phyloP scores from a whole-genome alignment of 2,113 vertebrate genomes.

The Daubentonia madagascariensis region DNA sequence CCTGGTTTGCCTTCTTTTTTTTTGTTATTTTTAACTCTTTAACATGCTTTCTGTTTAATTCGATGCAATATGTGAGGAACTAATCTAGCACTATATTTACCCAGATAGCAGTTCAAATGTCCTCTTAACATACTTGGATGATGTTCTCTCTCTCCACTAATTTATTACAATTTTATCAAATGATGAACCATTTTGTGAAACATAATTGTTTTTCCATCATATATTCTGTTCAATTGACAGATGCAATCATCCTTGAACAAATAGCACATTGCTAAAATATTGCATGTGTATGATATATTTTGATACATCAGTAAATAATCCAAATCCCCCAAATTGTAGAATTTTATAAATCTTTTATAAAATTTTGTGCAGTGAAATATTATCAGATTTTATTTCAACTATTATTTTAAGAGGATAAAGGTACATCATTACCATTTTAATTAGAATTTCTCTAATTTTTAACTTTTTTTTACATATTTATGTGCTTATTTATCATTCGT shows the following conservation, averaged over 20 bases:
- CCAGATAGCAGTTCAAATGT: not conserved
- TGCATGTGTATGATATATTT: not conserved
- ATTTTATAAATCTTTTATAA: not conserved
- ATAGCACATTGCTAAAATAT: not conserved
- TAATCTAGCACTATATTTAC: not conserved
- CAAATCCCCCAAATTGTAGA: not conserved
- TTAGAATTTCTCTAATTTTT: not conserved
- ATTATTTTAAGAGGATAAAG: not conserved
- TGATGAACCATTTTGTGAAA: not conserved
- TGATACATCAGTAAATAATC: not conserved
- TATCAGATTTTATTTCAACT: not conserved
- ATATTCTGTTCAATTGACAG: not conserved
- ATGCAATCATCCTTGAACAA: not conserved
- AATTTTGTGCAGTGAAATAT: not conserved
- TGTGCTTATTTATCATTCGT: not conserved
- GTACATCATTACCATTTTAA: not conserved
- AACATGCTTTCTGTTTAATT: not conserved
- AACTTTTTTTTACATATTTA: not conserved
- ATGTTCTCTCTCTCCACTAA: too few relatives aligned
- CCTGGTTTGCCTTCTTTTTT: not conserved
- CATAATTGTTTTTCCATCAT: not conserved
- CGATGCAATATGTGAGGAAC: not conserved
- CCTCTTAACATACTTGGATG: not conserved
- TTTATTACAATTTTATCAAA: not conserved
- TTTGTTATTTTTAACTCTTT: not conserved